Evolutionary conservation across 2,113 vertebrate genomes (phyloP).

Genomic region (Paraplagusia blochii): DNA sequence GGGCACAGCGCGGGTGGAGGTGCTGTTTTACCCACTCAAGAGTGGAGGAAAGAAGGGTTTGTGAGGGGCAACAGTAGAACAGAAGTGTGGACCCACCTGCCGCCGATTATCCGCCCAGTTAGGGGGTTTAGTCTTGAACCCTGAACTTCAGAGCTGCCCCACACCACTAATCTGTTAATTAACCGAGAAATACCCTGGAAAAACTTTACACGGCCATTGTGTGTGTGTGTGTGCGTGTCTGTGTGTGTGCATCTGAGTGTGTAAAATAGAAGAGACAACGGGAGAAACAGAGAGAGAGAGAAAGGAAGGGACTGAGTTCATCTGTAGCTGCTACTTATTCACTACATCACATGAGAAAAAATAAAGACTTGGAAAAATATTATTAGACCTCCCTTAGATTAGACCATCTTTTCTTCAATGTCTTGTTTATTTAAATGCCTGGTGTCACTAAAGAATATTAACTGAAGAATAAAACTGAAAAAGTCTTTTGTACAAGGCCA

Average conservation of each 20-base stretch:
- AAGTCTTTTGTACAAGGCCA: too few species aligned
- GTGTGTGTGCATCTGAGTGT: conserved; percentile 44
- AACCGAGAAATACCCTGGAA: conserved; percentile 76
- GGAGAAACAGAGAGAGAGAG: conserved; percentile 24
- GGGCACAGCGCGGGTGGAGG: neutral
- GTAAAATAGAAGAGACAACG: conserved; percentile 51
- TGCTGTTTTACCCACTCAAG: conserved; percentile 68
- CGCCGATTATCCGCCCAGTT: conserved; percentile 72
- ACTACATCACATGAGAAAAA: conserved; percentile 31
- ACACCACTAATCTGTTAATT: conserved; percentile 85
- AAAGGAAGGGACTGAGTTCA: conserved; percentile 10
- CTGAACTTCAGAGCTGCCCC: conserved; percentile 81
- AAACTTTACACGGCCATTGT: conserved; percentile 61
- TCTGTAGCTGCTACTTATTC: conserved; percentile 25
- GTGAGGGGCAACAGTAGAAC: conserved; percentile 67
- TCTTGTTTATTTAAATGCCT: too few species aligned
- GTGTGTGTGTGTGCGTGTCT: conserved; percentile 13
- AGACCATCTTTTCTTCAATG: too few species aligned
- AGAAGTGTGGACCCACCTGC: conserved; percentile 80
- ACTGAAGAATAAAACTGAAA: too few species aligned
- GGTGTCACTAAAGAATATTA: too few species aligned
- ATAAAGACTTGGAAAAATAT: too few species aligned
- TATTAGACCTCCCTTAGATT: too few species aligned
- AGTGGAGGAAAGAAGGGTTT: conserved; percentile 46
- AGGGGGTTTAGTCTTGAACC: conserved; percentile 78